Evolutionary conservation across 2,113 vertebrate species (phyloP), one percentile per base, ranked within the genome.

Genomic region (Cololabis saira): DNA sequence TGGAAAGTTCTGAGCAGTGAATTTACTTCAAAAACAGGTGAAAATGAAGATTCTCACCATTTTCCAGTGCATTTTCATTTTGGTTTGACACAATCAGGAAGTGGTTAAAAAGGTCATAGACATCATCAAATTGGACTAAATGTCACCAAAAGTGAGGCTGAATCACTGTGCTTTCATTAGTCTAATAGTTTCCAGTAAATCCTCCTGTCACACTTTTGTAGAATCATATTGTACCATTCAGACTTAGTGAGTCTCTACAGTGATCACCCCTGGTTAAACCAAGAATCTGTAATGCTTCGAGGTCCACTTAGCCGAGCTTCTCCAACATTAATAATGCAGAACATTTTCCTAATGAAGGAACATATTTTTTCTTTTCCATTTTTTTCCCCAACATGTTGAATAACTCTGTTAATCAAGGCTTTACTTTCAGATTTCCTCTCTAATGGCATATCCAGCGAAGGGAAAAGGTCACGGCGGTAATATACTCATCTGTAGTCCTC

Each of bases 401-500:
- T 88, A 88, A 85, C 88, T 86, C 82, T 89, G 82, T 91, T 93
- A 90, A 92, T 92, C 90, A 91, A 88, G 84, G 87, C 85, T 89
- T 89, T 80, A 85, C 84, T 87, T 89, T 84, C 83, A 85, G 75
- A 88, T 95, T 94, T 94, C 94, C 95, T 93, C 94, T 94, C 90
- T 96, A 97, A 96, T 95, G 95, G 95, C 93, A 95, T 94, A 94
- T 95, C 94, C 95, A 95, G 95, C 94, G 95, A 94, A 95, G 94
- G 84, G 95, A 96, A 97, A 97, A 97, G 96, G 96, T 97, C 96
- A 97, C 86, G 71, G 91, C 95, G 86, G 95, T 97, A 96, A 97
- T 95, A 97, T 95, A 96, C 95, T 97, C 96, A 96, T 96, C 94
- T 96, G 92, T 80, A 95, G 95, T 97, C 96, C 96, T 95, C 92